phyloP scores from a whole-genome alignment of 2,888 invertebrate genomes.

The Nasonovia ribisnigri region DNA sequence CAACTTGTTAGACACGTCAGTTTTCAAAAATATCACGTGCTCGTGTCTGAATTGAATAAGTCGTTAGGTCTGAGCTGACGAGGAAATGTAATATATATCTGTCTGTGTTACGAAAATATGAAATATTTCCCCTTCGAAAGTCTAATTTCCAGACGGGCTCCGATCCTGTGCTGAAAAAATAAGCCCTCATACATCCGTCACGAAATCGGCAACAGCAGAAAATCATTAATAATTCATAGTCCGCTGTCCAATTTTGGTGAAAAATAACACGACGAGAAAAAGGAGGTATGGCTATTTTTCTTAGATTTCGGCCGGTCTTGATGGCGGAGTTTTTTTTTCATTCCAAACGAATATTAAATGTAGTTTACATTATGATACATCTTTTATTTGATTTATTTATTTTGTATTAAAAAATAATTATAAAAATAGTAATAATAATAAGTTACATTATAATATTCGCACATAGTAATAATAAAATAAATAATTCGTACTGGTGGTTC shows the following conservation, averaged over 20 bases:
- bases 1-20: constrained; percentile 16
- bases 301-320: constrained; percentile 7
- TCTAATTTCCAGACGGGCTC: constrained; percentile 48
- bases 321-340: constrained; percentile 4
- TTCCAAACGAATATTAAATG: neutral
- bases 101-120: constrained; percentile 49
- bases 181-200: constrained; percentile 56
- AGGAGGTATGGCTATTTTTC: neutral
- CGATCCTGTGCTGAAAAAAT: constrained; percentile 19
- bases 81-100: constrained; percentile 51
- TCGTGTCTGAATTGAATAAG: constrained; percentile 54
- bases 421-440: neutral
- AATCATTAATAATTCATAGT: constrained; percentile 64
- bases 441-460: neutral
- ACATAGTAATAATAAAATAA: neutral
- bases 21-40: constrained; percentile 19
- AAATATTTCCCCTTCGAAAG: constrained; percentile 59
- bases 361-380: neutral
- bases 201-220: constrained; percentile 51
- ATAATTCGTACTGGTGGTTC: neutral
- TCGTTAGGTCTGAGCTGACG: constrained; percentile 47
- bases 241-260: constrained; percentile 61
- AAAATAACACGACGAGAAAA: constrained; percentile 34
- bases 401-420: neutral
- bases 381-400: neutral